Base-by-base conservation (phyloP, 2,113 vertebrate species). In the Dasyornis broadbenti region DNA sequence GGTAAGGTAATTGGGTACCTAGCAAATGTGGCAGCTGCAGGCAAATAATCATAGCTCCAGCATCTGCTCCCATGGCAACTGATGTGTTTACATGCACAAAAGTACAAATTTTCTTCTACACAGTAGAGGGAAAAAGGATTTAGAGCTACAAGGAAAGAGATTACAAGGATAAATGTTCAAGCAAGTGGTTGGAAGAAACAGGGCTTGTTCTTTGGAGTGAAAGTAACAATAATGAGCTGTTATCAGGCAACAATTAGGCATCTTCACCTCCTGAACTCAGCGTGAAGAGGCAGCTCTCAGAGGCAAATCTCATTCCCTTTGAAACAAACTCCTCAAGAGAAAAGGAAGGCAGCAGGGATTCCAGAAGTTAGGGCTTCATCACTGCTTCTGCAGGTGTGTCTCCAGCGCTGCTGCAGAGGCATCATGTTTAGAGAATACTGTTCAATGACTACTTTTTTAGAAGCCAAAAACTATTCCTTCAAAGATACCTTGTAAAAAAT, bases 31-130 rank as follows among this genome's bases (percentile, higher is more conserved):
- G 89, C 93, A 95, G 89, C 95, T 94, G 80, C 76, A 94, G 92
- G 89, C 93, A 93, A 90, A 86, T 94, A 96, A 96, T 97, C 95
- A 94, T 59, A 92, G 90, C 75, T 90, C 42, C 71, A 75, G 92
- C 63, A 84, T 56, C 56, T 57, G 94, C 82, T 97, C 33, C 95
- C 95, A 97, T 97, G 91, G 96, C 89, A 97, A 97, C 97, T 37
- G 82, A 81, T 85, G 86, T 97, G 96, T 97, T 97, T 97, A 96
- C 83, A 73, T 68, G 76, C 79, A 79, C 86, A 82, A 57, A 89
- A 96, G 82, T 85, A 91, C 90, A 93, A 75, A 95, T 90, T 87
- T 92, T 89, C 65, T 81, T 95, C 86, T 73, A 68, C 59, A 59
- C 28, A 47, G 60, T 2, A 49, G 64, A 91, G 42, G 52, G 77